Evolutionary conservation across 2,797 vertebrate genomes (phyloP).

Genomic region (Pteropus rufus): DNA sequence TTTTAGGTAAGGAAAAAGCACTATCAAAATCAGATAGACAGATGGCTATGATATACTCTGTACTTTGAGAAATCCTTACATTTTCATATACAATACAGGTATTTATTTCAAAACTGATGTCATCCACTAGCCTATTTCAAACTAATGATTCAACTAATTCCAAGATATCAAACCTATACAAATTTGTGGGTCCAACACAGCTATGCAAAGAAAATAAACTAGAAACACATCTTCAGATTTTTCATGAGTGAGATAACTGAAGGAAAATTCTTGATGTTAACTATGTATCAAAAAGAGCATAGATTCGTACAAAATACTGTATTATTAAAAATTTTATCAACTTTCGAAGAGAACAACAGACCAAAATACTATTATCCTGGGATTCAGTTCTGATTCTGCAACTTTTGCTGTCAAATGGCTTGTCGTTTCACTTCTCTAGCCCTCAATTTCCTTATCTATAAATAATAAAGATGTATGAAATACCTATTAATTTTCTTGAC

Average conservation of each 20-base stretch:
- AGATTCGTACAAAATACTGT: neutral
- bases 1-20: neutral
- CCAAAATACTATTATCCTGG: neutral
- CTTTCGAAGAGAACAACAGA: neutral
- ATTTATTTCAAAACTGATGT: neutral
- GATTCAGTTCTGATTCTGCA: neutral
- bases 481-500: neutral
- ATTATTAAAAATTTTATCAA: neutral
- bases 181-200: neutral
- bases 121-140: neutral
- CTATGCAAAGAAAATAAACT: slow-evolving; percentile 10
- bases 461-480: neutral
- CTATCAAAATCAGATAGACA: neutral
- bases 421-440: neutral
- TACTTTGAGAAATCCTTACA: neutral
- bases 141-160: neutral
- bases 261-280: slow-evolving; percentile 30
- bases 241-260: neutral
- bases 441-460: neutral
- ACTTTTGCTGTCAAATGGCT: neutral
- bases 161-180: neutral
- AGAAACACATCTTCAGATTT: neutral
- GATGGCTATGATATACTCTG: neutral
- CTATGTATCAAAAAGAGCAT: neutral
- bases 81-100: neutral